Evolutionary conservation across 2,113 vertebrate species (phyloP), one percentile per base, ranked within the genome.

Genomic region (Micronisus gabar): DNA sequence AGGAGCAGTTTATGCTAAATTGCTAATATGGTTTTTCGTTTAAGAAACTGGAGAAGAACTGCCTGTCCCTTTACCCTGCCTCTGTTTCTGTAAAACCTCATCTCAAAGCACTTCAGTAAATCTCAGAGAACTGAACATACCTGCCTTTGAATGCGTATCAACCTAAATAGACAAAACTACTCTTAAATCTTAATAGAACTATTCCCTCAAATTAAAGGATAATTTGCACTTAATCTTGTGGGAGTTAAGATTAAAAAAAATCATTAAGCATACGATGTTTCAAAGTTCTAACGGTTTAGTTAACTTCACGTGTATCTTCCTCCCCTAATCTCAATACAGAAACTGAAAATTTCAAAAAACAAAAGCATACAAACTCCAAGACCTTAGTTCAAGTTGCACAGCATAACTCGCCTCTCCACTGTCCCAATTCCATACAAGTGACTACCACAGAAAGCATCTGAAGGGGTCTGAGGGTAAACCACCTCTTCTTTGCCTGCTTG

Each of bases 1-100:
- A 83, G 88, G 55, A 95, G 38, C 55, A 71, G 55, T 58, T 90
- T 95, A 65, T 75, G 53, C 47, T 91, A 90, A 93, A 88, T 38
- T 90, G 71, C 55, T 94, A 84, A 34, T 56, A 58, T 5, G 21
- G 34, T 68, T 47, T 93, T 85, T 85, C 7, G 1, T 90, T 86
- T 41, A 62, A 80, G 70, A 85, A 67, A 81, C 74, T 14, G 27
- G 63, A 83, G 29, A 82, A 81, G 29, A 82, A 72, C 47, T 50
- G 73, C 30, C 47, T 63, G 52, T 22, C 56, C 52, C 56, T 93
- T 91, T 45, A 55, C 21, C 13, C 43, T 11, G 56, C 45, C 48
- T 84, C 61, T 59, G 81, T 13, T 80, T 65, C 26, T 63, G 36
- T 36, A 70, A 89, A 89, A 67, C 26, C 66, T 82, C 53, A 61